A percentile compares a stretch with the other conserved stretches of the same genome.
Evolutionary conservation across 2,113 vertebrate species (phyloP).

Genomic region (western clawed frog (Xenopus tropicalis)): UCB_Xtro_10.0 CM004444.2:159570501-159571000

Average conservation of each 20-base stretch:
- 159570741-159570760: conserved; percentile 33
- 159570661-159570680: background rate
- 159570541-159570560: too few species aligned
- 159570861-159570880: conserved; percentile 30
- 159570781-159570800: conserved; percentile 23
- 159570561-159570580: too few species aligned
- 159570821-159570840: conserved; percentile 9
- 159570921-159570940: background rate
- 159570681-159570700: conserved; percentile 15
- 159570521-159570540: too few species aligned
- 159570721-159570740: background rate
- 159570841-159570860: conserved; percentile 24
- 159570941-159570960: too few species aligned
- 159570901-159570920: background rate
- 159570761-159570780: conserved; percentile 3
- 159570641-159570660: conserved; percentile 11
- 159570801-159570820: conserved; percentile 22
- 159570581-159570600: too few species aligned
- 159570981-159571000: too few species aligned
- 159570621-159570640: background rate
- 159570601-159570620: background rate
- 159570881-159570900: background rate
- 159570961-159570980: too few species aligned
- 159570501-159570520: too few species aligned
- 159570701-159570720: conserved; percentile 7